Base-by-base conservation (phyloP, 2,888 invertebrate species). In the Apodemia zela region DNA sequence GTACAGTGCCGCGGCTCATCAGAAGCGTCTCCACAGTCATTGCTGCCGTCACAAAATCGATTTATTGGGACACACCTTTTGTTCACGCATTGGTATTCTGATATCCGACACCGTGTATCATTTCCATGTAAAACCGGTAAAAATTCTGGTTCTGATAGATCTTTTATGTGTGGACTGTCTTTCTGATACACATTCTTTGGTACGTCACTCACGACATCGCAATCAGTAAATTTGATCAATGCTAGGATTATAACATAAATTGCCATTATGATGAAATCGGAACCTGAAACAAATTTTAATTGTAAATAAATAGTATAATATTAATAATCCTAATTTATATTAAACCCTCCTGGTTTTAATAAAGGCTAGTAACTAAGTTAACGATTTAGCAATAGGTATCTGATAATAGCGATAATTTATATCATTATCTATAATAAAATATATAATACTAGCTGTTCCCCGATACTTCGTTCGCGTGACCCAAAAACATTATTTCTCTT, bases 1-100 rank as follows among this genome's bases (percentile, higher is more conserved):
- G 96, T 95, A 79, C 96, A 96, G 85, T 95, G 95, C 74, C 95
- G 92, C 18, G 96, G 96, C 78, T 96, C 96, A 78, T 96, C 96
- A 35, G 95, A 95, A 4, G 94, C 93, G 79, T 97, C 96, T 0
- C 96, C 96, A 75, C 97, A 97, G 79, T 97, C 96, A 81, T 96
- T 95, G 70, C 93, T 91, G 70, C 95, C 95, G 81, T 97, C 96
- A 85, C 97, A 97, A 82, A 94, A 96, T 80, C 94, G 93, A 85
- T 95, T 96, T 71, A 95, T 92, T 49, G 92, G 92, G 67, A 95
- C 89, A 78, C 95, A 95, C 73, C 93, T 93, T 71, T 94, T 94
- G 83, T 94, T 95, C 65, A 89, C 84, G 78, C 95, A 95, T 70
- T 93, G 88, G 80, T 94, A 94, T 79, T 95, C 95, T 7, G 94